Evolutionary conservation across 2,113 vertebrate genomes (phyloP).

Genomic region (Nymphicus hollandicus): DNA sequence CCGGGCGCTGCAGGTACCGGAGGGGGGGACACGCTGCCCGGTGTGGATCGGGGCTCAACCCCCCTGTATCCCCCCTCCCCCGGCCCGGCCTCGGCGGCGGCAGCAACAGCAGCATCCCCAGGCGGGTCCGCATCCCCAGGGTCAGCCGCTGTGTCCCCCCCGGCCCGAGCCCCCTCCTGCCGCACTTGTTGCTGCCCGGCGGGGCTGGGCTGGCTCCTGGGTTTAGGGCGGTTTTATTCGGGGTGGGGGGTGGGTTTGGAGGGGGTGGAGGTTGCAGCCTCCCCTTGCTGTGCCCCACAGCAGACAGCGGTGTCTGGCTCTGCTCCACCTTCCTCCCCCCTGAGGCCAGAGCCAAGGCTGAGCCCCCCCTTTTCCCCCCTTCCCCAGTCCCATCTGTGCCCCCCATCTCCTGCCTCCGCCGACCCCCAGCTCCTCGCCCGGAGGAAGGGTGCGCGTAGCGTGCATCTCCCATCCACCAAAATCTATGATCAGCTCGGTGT

Average conservation of each 20-base stretch:
- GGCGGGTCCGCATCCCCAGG: no score
- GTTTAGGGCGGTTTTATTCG: neutral
- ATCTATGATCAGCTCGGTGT: slow-evolving; percentile 99
- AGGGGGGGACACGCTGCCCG: neutral
- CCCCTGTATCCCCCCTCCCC: neutral
- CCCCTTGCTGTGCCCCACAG: neutral
- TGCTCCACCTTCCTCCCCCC: slow-evolving; percentile 1
- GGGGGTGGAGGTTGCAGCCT: slow-evolving; percentile 43
- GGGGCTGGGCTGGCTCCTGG: neutral
- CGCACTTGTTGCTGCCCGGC: slow-evolving; percentile 49
- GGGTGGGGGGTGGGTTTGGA: neutral
- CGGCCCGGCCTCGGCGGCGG: no score
- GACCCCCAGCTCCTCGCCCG: slow-evolving; percentile 59
- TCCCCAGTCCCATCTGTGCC: slow-evolving; percentile 29
- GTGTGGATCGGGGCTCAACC: neutral
- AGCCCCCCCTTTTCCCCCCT: neutral
- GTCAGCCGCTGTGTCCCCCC: neutral
- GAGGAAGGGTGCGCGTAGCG: slow-evolving; percentile 70
- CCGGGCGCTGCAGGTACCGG: neutral
- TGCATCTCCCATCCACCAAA: slow-evolving; percentile 67
- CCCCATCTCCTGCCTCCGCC: slow-evolving; percentile 3
- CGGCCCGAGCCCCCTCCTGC: neutral
- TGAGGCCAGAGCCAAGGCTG: neutral
- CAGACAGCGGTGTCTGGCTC: neutral
- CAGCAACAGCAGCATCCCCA: no score